Conservation (phyloP, 2,113 vertebrate species). For the Phalacrocorax carbo region DNA sequence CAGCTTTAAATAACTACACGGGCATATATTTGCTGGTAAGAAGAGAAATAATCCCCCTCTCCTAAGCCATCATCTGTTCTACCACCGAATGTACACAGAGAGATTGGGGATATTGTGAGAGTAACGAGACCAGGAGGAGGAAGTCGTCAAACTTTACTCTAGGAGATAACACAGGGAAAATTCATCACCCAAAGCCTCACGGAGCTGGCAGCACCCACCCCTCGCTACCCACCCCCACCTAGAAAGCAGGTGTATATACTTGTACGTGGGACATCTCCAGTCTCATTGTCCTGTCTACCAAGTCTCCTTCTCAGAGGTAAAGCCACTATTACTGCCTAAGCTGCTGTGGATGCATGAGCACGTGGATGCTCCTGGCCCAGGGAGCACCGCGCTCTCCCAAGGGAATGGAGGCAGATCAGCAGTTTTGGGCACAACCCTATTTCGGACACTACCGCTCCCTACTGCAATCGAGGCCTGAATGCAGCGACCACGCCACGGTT, state of each 20-base stretch:
- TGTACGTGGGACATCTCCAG: neutral
- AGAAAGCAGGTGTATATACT: fast-evolving
- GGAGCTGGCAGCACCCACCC: neutral
- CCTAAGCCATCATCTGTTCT: conserved; percentile 44
- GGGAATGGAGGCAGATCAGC: neutral
- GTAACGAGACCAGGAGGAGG: neutral
- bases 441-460: neutral
- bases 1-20: conserved; percentile 38
- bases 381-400: neutral
- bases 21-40: conserved; percentile 21
- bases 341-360: neutral
- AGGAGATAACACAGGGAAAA: neutral
- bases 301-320: neutral
- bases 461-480: neutral
- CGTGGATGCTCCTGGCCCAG: no score
- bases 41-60: conserved; percentile 49
- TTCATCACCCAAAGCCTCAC: neutral
- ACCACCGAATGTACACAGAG: neutral
- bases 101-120: neutral
- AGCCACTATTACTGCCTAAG: neutral
- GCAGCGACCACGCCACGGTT: neutral
- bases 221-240: neutral
- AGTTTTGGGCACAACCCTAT: neutral
- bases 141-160: neutral
- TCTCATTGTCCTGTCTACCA: neutral